A percentile compares a stretch with the other conserved stretches of the same genome.
Evolutionary conservation across 2,888 invertebrate genomes (phyloP).

Genomic region (Glaucopsyche alexis): DNA sequence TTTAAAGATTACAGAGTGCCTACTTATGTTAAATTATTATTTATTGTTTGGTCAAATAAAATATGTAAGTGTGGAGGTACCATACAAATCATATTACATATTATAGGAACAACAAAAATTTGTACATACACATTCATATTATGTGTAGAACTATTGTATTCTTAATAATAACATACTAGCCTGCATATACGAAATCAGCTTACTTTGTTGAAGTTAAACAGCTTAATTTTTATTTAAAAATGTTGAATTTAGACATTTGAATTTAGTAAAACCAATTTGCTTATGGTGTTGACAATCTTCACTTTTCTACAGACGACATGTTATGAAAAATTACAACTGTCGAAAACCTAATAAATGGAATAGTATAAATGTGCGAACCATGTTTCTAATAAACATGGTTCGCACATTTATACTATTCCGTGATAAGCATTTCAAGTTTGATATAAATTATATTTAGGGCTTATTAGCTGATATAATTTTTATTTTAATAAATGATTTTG

Average conservation of each 20-base stretch:
- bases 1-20: not conserved
- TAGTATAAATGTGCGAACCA: no score
- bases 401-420: constrained; percentile 14
- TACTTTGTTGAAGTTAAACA: not conserved
- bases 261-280: no score
- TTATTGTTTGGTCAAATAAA: not conserved
- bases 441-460: constrained; percentile 50
- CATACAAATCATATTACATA: not conserved
- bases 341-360: no score
- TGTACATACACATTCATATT: not conserved
- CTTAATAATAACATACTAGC: not conserved
- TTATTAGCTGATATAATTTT: constrained; percentile 32
- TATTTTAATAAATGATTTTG: constrained; percentile 22
- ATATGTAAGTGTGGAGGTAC: not conserved
- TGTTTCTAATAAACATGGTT: no score
- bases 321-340: no score
- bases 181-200: not conserved
- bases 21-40: not conserved
- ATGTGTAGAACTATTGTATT: not conserved
- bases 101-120: not conserved
- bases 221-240: no score
- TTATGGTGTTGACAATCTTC: no score
- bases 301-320: no score
- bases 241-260: not conserved
- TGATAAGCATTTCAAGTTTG: constrained; percentile 58